phyloP scores from a whole-genome alignment of 2,888 invertebrate genomes.

The Dynastes grantii region DNA sequence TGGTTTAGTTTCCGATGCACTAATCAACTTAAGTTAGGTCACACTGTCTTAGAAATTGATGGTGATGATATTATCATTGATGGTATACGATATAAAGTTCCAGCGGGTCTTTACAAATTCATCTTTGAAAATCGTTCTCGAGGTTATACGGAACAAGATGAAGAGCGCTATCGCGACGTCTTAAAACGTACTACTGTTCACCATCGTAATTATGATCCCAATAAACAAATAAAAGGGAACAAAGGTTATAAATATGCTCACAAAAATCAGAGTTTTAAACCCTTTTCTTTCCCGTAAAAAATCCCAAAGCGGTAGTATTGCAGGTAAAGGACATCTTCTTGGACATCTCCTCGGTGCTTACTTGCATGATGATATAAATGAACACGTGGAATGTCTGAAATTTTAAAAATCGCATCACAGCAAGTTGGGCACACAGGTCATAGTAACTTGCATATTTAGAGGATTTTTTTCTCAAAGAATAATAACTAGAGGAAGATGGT shows the following conservation, averaged over 20 bases:
- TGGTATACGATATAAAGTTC: conserved; percentile 15
- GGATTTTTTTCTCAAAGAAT: too few species aligned
- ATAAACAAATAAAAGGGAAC: not conserved
- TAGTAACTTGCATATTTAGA: not conserved
- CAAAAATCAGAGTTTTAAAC: too few species aligned
- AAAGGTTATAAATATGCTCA: too few species aligned
- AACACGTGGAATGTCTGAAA: conserved; percentile 39
- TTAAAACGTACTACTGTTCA: not conserved
- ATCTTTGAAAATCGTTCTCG: conserved; percentile 3
- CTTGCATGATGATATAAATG: conserved; percentile 49
- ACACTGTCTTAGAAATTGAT: not conserved
- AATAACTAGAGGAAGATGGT: too few species aligned
- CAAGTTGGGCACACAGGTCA: conserved; percentile 42
- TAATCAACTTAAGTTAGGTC: conserved; percentile 19
- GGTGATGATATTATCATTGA: conserved; percentile 7
- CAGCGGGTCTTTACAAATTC: conserved; percentile 13
- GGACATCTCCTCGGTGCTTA: conserved; percentile 17
- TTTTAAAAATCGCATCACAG: conserved; percentile 43
- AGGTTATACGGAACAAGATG: not conserved
- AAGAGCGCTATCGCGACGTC: not conserved
- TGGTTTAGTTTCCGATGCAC: conserved; percentile 3
- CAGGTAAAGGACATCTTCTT: not conserved
- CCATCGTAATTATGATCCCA: too few species aligned
- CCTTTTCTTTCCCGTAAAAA: too few species aligned
- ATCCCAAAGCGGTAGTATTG: too few species aligned